Conservation (phyloP, 2,797 vertebrate species). For the Hoplostethus mediterraneus region DNA sequence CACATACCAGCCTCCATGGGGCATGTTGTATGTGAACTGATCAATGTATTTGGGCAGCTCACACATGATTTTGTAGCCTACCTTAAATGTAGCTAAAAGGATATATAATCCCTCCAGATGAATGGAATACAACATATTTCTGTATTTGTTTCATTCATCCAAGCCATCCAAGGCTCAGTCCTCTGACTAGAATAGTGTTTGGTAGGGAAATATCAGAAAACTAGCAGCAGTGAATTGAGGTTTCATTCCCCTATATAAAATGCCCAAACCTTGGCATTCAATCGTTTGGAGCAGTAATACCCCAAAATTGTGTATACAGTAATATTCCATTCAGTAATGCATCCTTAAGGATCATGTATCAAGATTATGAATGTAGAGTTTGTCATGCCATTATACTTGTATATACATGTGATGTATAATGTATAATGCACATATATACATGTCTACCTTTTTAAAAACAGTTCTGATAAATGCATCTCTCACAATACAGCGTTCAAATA, state of each 20-base stretch:
- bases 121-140: conserved; percentile 62
- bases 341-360: too few relatives aligned
- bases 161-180: conserved; percentile 33
- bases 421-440: background rate
- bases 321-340: too few relatives aligned
- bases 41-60: conserved; percentile 38
- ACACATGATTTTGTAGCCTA: conserved; percentile 37
- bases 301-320: too few relatives aligned
- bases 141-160: conserved; percentile 65
- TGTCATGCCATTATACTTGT: too few relatives aligned
- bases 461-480: background rate
- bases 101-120: conserved; percentile 72
- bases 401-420: too few relatives aligned
- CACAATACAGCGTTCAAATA: background rate
- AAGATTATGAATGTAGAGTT: too few relatives aligned
- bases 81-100: conserved; percentile 55
- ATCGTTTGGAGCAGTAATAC: too few relatives aligned
- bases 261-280: background rate
- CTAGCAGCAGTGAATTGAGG: too few relatives aligned
- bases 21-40: conserved; percentile 36
- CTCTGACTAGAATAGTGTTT: too few relatives aligned
- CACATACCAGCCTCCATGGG: background rate
- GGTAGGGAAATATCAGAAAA: too few relatives aligned
- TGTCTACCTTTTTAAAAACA: background rate
- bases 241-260: conserved; percentile 44